Conservation (phyloP, 2,888 invertebrate genomes). For the Polymixis flavicincta region DNA sequence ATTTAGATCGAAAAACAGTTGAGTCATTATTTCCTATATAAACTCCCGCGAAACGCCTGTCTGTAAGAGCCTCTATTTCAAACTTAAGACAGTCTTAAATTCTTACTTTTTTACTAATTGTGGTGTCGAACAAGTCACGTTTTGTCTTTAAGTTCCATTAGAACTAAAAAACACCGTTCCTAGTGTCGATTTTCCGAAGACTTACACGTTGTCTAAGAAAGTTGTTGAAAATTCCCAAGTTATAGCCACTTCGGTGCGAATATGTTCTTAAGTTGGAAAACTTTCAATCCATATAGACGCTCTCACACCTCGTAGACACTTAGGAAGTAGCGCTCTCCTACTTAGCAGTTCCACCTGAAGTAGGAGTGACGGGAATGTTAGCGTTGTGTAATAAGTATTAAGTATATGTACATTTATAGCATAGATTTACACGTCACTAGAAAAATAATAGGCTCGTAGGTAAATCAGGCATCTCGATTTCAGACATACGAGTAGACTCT, state of each 20-base stretch:
- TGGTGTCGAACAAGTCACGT: conserved; percentile 9
- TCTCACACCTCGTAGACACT: conserved; percentile 57
- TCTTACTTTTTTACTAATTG: background rate
- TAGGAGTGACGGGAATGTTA: conserved; percentile 18
- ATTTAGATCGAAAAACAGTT: background rate
- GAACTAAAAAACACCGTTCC: conserved; percentile 18
- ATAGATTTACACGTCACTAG: background rate
- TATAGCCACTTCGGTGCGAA: conserved; percentile 21
- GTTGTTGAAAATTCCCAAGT: conserved; percentile 55
- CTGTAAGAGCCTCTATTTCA: no score
- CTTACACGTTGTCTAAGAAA: conserved; percentile 40
- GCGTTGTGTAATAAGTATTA: conserved; percentile 1
- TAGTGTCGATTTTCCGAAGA: conserved; percentile 15
- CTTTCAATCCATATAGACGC: conserved; percentile 54
- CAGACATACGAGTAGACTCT: background rate
- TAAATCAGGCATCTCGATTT: background rate
- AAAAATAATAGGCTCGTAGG: background rate
- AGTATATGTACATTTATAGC: background rate
- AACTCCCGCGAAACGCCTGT: no score
- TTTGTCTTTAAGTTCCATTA: conserved; percentile 1
- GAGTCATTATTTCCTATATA: no score
- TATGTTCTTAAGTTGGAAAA: conserved; percentile 60
- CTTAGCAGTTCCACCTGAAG: conserved; percentile 53
- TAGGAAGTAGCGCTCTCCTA: conserved; percentile 48
- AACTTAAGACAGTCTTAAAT: background rate